phyloP scores from a whole-genome alignment of 2,797 vertebrate species.

The Pantherophis vulpinus region DNA sequence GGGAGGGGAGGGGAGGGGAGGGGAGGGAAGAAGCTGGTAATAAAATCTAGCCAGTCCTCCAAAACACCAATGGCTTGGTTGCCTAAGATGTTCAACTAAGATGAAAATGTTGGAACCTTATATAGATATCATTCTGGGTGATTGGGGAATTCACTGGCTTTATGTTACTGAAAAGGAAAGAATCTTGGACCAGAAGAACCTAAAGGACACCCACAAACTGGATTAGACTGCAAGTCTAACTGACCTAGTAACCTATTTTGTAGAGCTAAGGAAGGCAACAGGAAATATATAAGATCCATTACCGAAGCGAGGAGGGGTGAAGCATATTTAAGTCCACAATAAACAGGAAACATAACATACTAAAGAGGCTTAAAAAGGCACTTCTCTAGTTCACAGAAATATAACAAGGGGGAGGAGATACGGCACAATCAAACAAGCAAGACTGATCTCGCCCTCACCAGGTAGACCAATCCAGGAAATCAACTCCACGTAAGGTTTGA shows the following conservation, averaged over 20 bases:
- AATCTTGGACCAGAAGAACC: not conserved
- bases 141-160: not conserved
- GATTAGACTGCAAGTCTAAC: not conserved
- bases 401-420: not conserved
- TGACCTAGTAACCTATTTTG: not conserved
- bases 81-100: not conserved
- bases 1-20: too few relatives aligned
- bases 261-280: not conserved
- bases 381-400: not conserved
- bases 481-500: not conserved
- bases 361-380: not conserved
- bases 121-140: not conserved
- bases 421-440: not conserved
- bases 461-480: not conserved
- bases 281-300: not conserved
- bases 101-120: not conserved
- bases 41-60: not conserved
- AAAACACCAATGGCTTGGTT: not conserved
- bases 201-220: not conserved
- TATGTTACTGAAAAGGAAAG: not conserved
- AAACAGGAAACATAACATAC: not conserved
- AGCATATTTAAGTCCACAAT: not conserved
- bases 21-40: too few relatives aligned
- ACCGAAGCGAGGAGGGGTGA: not conserved
- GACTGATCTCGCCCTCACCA: not conserved